phyloP scores from a whole-genome alignment of 2,888 invertebrate species.

The Dolichopus griseipennis region DNA sequence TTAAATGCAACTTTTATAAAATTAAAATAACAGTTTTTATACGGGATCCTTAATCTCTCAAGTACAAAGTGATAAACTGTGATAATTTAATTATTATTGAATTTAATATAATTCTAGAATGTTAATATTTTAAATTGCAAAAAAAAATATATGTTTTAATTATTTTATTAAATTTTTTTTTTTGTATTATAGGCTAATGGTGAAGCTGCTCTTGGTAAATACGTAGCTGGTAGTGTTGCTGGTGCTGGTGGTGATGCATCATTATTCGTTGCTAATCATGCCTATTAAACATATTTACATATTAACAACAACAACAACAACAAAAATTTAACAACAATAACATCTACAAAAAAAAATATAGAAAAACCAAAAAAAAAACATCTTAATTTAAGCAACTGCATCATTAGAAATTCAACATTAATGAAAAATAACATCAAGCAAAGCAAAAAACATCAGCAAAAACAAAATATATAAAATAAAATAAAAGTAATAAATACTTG shows the following conservation, averaged over 20 bases:
- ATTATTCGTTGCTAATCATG: slow-evolving; percentile 92
- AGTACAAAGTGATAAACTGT: too few relatives aligned
- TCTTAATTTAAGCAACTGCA: background rate
- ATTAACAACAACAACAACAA: background rate
- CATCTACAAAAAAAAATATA: background rate
- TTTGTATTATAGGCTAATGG: slow-evolving; percentile 71
- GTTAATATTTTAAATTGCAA: too few relatives aligned
- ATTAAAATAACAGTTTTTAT: too few relatives aligned
- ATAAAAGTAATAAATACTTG: background rate
- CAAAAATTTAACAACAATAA: background rate
- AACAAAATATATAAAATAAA: background rate
- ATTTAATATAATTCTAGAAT: too few relatives aligned
- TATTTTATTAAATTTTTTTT: slow-evolving; percentile 8
- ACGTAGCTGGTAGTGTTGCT: slow-evolving; percentile 73
- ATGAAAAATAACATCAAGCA: background rate
- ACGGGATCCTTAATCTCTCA: too few relatives aligned
- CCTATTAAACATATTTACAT: slow-evolving; percentile 62
- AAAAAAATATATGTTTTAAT: background rate
- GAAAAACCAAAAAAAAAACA: background rate
- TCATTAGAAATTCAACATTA: background rate
- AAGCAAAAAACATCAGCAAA: background rate
- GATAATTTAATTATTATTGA: too few relatives aligned
- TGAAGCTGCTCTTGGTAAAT: slow-evolving; percentile 83
- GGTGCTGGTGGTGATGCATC: slow-evolving; percentile 81
- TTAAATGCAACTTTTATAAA: too few relatives aligned